Conservation (phyloP, 2,113 vertebrate species). For the Indicator indicator region DNA sequence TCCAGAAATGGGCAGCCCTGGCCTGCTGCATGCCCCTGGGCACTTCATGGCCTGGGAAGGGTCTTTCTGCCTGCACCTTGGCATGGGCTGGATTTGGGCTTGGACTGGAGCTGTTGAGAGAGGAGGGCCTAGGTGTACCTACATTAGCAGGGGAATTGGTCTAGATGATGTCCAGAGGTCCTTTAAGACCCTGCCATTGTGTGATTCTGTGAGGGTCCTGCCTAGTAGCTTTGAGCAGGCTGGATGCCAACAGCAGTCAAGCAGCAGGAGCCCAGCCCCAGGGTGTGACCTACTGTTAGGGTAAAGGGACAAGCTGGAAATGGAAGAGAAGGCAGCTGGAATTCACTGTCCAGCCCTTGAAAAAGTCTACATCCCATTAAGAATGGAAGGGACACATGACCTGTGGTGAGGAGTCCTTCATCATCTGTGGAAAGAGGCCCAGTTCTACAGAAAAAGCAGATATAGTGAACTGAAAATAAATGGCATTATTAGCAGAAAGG, state of each 20-base stretch:
- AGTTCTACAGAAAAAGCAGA: constrained; percentile 58
- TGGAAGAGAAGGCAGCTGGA: background rate
- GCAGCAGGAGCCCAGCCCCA: background rate
- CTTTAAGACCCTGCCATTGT: too few relatives aligned
- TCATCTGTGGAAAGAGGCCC: constrained; percentile 3
- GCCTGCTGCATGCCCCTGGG: background rate
- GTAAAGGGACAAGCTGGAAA: background rate
- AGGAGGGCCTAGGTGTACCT: background rate
- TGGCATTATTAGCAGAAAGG: constrained; percentile 78
- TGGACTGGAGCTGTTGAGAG: fast-evolving
- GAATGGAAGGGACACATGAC: background rate
- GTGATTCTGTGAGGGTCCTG: too few relatives aligned
- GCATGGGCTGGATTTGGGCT: background rate
- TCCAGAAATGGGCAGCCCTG: fast-evolving
- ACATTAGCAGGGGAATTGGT: too few relatives aligned
- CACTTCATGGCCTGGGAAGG: background rate
- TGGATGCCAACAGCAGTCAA: background rate
- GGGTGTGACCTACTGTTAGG: background rate
- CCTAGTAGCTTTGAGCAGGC: background rate
- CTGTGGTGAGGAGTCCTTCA: constrained; percentile 4
- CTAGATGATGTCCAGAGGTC: too few relatives aligned
- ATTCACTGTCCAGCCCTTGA: background rate
- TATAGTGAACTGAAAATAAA: constrained; percentile 71
- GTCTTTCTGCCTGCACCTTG: background rate
- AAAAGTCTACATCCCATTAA: background rate